phyloP scores from a whole-genome alignment of 2,888 invertebrate species.

The Ochropleura plecta region DNA sequence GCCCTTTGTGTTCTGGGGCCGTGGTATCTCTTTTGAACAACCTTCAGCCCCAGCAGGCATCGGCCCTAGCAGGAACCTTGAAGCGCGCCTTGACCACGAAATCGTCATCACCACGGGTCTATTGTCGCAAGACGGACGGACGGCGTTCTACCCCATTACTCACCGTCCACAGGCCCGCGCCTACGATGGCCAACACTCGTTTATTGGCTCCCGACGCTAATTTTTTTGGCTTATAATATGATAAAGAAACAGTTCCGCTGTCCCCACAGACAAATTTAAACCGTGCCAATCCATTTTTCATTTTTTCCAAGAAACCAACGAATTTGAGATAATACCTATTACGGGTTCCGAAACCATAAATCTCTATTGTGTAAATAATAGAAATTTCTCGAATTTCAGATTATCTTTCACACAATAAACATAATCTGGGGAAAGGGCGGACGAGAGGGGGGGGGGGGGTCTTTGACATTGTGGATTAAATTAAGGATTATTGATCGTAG shows the following conservation, averaged over 20 bases:
- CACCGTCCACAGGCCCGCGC: too few relatives aligned
- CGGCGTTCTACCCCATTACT: too few relatives aligned
- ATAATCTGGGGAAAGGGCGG: background rate
- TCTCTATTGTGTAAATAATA: conserved; percentile 6
- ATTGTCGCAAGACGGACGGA: too few relatives aligned
- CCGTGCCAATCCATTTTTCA: background rate
- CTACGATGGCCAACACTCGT: too few relatives aligned
- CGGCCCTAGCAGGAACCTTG: too few relatives aligned
- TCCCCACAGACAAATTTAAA: background rate
- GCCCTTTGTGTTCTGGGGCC: too few relatives aligned
- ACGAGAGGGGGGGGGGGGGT: background rate
- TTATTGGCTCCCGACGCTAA: too few relatives aligned
- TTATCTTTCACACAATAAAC: conserved; percentile 3
- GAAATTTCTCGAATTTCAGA: background rate
- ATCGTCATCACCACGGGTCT: too few relatives aligned
- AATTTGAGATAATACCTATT: background rate
- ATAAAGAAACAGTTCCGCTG: background rate
- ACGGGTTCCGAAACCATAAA: background rate
- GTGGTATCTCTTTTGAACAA: too few relatives aligned
- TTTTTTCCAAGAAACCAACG: background rate
- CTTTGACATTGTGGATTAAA: conserved; percentile 8
- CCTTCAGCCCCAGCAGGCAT: too few relatives aligned
- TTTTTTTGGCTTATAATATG: background rate
- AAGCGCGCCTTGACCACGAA: too few relatives aligned
- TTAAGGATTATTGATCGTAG: conserved; percentile 24